Percentiles rank a stretch among this genome's conserved stretches.
These are phyloP conservation scores for Ptychochromis oligacanthus DNA, from an alignment of 2,113 vertebrate genomes.

Conservation along the genomic window DNA sequence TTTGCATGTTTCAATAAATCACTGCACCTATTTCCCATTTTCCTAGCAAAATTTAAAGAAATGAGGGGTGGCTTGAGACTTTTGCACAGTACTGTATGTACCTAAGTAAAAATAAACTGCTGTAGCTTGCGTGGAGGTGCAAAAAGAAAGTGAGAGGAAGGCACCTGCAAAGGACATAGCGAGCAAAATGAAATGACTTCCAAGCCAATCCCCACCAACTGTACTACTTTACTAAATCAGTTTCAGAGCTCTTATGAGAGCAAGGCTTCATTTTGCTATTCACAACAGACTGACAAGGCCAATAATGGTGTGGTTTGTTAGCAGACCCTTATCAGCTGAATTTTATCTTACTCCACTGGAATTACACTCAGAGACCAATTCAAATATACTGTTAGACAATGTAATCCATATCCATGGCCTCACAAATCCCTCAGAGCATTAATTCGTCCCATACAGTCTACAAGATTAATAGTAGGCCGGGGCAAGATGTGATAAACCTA, in stretches of 20 bases:
- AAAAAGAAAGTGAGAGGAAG: not conserved
- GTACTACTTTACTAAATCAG: constrained; percentile 21
- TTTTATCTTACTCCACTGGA: constrained; percentile 62
- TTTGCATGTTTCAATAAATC: not conserved
- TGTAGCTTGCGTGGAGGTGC: not conserved
- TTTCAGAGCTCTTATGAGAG: constrained; percentile 33
- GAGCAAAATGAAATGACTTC: constrained; percentile 29
- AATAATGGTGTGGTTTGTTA: constrained; percentile 44
- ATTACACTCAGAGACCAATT: constrained; percentile 62
- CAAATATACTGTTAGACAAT: constrained; percentile 61
- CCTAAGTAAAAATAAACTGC: not conserved
- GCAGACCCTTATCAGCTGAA: constrained; percentile 43
- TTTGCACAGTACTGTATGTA: not conserved
- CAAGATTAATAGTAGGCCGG: constrained; percentile 71
- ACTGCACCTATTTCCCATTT: not conserved
- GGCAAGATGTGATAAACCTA: constrained; percentile 61
- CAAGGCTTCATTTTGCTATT: constrained; percentile 16
- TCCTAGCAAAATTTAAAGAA: too few relatives aligned
- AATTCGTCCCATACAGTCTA: constrained; percentile 62
- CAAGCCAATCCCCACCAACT: constrained; percentile 7
- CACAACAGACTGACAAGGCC: constrained; percentile 35
- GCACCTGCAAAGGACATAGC: constrained; percentile 6
- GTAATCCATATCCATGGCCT: constrained; percentile 68
- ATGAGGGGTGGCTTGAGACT: not conserved
- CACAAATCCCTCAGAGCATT: constrained; percentile 66